phyloP scores from a whole-genome alignment of 2,888 invertebrate genomes.

The Dasysyrphus tricinctus region DNA sequence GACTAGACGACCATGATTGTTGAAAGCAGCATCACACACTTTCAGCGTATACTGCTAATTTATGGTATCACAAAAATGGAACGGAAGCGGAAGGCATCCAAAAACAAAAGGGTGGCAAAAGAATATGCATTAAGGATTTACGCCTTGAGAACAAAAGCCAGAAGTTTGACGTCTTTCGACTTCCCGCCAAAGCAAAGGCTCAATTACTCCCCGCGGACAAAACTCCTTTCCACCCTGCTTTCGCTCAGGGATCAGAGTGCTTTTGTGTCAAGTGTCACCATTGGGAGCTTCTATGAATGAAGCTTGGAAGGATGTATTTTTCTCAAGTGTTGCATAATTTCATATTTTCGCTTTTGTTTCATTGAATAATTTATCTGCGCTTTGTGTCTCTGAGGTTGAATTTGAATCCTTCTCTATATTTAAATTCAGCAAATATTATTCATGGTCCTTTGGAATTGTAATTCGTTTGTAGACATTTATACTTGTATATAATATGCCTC shows the following conservation, averaged over 20 bases:
- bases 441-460: slow-evolving; percentile 59
- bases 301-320: slow-evolving; percentile 70
- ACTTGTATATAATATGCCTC: slow-evolving; percentile 12
- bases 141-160: slow-evolving; percentile 74
- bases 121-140: slow-evolving; percentile 67
- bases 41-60: slow-evolving; percentile 61
- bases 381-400: slow-evolving; percentile 46
- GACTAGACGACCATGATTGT: slow-evolving; percentile 25
- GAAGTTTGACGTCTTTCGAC: slow-evolving; percentile 68
- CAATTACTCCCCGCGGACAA: slow-evolving; percentile 67
- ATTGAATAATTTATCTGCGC: slow-evolving; percentile 71
- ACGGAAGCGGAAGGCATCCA: neutral
- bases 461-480: slow-evolving; percentile 26
- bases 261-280: slow-evolving; percentile 25
- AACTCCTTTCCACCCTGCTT: slow-evolving; percentile 2
- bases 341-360: slow-evolving; percentile 74
- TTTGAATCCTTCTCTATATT: slow-evolving; percentile 19
- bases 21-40: slow-evolving; percentile 53
- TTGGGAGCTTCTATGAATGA: slow-evolving; percentile 47
- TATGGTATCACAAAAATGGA: slow-evolving; percentile 50
- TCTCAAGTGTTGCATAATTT: slow-evolving; percentile 76
- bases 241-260: slow-evolving; percentile 41
- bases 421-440: slow-evolving; percentile 58
- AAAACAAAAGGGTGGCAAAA: slow-evolving; percentile 62
- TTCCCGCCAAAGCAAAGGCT: slow-evolving; percentile 45